A percentile compares a stretch with the other conserved stretches of the same genome.
Conservation (phyloP, 2,113 vertebrate genomes). For the Eulemur rufifrons region DNA sequence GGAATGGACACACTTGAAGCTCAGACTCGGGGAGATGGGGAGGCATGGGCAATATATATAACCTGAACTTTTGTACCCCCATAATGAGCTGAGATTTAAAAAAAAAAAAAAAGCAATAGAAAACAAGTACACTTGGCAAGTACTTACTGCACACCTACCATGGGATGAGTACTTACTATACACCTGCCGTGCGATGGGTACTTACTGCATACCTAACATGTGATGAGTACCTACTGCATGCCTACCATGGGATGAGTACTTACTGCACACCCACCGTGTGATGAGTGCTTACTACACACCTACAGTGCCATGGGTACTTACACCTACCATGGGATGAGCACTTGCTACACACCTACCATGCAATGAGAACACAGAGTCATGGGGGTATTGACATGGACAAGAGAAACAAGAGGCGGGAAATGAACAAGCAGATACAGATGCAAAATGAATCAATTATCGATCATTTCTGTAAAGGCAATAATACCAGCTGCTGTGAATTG, state of each 20-base stretch:
- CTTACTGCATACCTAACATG: too few species aligned
- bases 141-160: not conserved
- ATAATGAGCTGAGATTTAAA: too few species aligned
- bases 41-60: too few species aligned
- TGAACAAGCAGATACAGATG: not conserved
- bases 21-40: too few species aligned
- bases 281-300: not conserved
- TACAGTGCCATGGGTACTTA: too few species aligned
- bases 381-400: too few species aligned
- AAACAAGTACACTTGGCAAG: not conserved
- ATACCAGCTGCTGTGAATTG: not conserved
- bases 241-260: not conserved
- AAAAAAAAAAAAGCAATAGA: not conserved
- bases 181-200: rapidly evolving
- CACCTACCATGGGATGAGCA: rapidly evolving
- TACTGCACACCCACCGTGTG: not conserved
- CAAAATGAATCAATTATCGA: not conserved
- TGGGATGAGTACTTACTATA: not conserved
- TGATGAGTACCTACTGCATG: not conserved
- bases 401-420: not conserved
- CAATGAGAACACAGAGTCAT: not conserved
- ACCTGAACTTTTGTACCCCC: too few species aligned
- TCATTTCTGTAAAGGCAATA: rapidly evolving
- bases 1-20: too few species aligned
- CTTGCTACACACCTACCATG: too few species aligned